Conservation (phyloP, 2,797 vertebrate genomes). For the Manis crassicaudata region DNA sequence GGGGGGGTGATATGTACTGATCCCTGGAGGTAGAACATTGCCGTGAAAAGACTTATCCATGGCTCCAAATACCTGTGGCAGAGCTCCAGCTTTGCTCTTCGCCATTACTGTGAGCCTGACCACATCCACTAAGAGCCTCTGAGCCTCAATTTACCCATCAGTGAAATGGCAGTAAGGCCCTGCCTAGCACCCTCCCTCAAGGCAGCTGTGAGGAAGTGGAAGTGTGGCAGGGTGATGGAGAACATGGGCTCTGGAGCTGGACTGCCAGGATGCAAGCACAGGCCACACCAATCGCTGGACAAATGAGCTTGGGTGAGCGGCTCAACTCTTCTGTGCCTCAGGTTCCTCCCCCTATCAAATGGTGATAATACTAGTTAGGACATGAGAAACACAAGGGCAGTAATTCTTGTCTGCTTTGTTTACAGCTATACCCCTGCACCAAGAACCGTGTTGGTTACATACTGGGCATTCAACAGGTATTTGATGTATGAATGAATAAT, state of each 20-base stretch:
- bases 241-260: background rate
- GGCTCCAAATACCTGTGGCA: background rate
- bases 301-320: background rate
- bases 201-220: background rate
- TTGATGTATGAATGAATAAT: background rate
- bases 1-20: background rate
- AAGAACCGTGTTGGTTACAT: background rate
- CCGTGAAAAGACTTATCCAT: background rate
- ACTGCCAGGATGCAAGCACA: background rate
- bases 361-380: background rate
- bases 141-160: background rate
- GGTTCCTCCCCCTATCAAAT: background rate
- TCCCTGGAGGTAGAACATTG: background rate
- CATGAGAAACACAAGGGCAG: background rate
- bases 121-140: background rate
- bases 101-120: background rate
- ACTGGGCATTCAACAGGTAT: background rate
- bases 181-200: background rate
- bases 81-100: background rate
- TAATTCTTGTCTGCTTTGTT: background rate
- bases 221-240: accelerated
- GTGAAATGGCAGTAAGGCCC: background rate
- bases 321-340: background rate
- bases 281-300: accelerated
- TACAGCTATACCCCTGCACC: background rate